Conservation (phyloP, 2,888 invertebrate species). For the Pantelozetes paolii region DNA sequence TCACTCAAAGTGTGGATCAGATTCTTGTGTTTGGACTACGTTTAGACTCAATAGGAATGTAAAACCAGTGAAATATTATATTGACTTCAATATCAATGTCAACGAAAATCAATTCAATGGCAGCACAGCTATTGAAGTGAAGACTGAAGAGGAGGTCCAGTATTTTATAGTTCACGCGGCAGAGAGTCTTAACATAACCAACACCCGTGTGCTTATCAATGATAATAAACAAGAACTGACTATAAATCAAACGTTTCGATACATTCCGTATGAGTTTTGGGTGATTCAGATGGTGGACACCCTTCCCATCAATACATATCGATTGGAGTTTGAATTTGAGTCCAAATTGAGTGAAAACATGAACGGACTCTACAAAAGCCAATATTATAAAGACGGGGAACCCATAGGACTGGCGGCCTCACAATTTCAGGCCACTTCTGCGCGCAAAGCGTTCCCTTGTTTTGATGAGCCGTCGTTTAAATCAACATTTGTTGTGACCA, state of each 20-base stretch:
- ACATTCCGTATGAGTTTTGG: constrained; percentile 38
- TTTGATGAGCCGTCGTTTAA: constrained; percentile 44
- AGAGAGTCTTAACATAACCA: constrained; percentile 24
- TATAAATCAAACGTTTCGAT: constrained; percentile 44
- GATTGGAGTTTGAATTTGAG: constrained; percentile 32
- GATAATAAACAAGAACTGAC: background rate
- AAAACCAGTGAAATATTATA: constrained; percentile 18
- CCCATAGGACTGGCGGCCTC: constrained; percentile 55
- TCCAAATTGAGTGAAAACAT: constrained; percentile 35
- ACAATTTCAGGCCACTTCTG: constrained; percentile 40
- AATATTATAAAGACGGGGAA: constrained; percentile 63
- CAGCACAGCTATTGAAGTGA: constrained; percentile 8
- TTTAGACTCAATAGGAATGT: constrained; percentile 36
- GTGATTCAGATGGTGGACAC: constrained; percentile 19
- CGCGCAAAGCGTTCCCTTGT: constrained; percentile 44
- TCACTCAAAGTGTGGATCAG: constrained; percentile 25
- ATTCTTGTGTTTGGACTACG: constrained; percentile 38
- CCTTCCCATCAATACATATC: constrained; percentile 39
- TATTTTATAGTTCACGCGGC: constrained; percentile 39
- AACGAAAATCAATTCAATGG: constrained; percentile 31
- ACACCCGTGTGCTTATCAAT: background rate
- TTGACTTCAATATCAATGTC: constrained; percentile 29
- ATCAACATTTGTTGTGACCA: constrained; percentile 28
- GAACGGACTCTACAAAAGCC: constrained; percentile 80
- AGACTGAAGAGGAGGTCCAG: constrained; percentile 1